Percentiles rank a stretch among this genome's conserved stretches.
Evolutionary conservation across 2,113 vertebrate genomes (phyloP).

Genomic region (Grammomys dolichurus): DNA sequence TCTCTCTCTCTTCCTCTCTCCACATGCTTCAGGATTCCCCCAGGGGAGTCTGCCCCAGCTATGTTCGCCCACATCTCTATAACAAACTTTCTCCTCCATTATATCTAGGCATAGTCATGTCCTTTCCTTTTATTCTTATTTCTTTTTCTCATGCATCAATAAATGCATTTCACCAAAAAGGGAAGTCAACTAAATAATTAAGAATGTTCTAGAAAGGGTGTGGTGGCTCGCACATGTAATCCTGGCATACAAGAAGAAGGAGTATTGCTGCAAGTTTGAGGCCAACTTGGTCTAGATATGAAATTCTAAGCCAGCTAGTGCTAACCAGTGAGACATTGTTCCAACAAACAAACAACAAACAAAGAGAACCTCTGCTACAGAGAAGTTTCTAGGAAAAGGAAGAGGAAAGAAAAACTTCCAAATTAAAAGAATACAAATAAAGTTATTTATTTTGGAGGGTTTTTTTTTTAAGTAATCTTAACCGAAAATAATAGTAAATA

Average conservation of each 20-base stretch:
- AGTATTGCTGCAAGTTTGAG: background rate
- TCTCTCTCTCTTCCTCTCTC: too few species aligned
- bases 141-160: background rate
- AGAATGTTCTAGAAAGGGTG: background rate
- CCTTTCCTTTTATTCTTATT: too few species aligned
- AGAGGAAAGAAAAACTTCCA: background rate
- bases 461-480: background rate
- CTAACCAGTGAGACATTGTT: background rate
- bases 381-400: constrained; percentile 46
- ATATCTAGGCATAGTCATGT: background rate
- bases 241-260: background rate
- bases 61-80: background rate
- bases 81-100: background rate
- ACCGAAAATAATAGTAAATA: background rate
- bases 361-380: background rate
- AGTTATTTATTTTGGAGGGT: background rate
- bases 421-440: constrained; percentile 31
- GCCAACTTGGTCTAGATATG: background rate
- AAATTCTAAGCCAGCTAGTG: background rate
- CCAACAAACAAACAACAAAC: background rate
- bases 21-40: background rate
- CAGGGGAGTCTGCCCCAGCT: background rate
- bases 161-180: constrained; percentile 1
- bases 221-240: background rate
- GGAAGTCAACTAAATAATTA: constrained; percentile 42